Evolutionary conservation across 2,888 invertebrate genomes (phyloP).

Genomic region (Neoaliturus tenellus): DNA sequence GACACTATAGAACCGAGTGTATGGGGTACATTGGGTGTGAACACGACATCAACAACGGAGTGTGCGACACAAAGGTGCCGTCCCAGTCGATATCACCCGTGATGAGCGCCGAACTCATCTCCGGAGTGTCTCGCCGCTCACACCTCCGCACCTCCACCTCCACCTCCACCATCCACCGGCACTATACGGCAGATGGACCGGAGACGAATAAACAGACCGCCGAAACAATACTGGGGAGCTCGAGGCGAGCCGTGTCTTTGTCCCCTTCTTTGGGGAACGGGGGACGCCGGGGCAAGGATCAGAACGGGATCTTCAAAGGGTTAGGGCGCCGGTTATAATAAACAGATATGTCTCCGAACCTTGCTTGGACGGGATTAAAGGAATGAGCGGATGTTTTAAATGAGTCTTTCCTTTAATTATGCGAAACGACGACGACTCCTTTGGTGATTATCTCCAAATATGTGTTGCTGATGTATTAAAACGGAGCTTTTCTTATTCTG

Average conservation of each 20-base stretch:
- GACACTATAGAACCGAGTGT: not conserved
- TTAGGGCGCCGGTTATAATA: constrained; percentile 31
- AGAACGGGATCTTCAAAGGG: constrained; percentile 35
- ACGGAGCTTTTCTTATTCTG: constrained; percentile 32
- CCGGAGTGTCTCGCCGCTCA: no score
- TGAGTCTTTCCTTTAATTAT: constrained; percentile 36
- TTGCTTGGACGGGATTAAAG: constrained; percentile 30
- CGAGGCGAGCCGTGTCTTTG: constrained; percentile 10
- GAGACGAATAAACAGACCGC: constrained; percentile 35
- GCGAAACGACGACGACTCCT: not conserved
- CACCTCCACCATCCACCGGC: no score
- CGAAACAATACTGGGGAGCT: constrained; percentile 9
- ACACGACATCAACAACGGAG: not conserved
- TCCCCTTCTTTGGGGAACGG: not conserved
- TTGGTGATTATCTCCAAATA: constrained; percentile 6
- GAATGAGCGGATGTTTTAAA: constrained; percentile 21
- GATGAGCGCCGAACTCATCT: constrained; percentile 2
- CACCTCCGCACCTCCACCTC: constrained; percentile 8
- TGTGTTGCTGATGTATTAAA: constrained; percentile 18
- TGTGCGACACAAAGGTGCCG: not conserved
- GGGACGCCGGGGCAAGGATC: constrained; percentile 1
- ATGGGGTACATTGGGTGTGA: constrained; percentile 25
- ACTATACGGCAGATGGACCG: constrained; percentile 11
- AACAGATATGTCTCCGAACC: constrained; percentile 33
- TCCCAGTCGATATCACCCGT: constrained; percentile 17